Conservation (phyloP, 2,888 invertebrate species). For the Nemurella pictetii region DNA sequence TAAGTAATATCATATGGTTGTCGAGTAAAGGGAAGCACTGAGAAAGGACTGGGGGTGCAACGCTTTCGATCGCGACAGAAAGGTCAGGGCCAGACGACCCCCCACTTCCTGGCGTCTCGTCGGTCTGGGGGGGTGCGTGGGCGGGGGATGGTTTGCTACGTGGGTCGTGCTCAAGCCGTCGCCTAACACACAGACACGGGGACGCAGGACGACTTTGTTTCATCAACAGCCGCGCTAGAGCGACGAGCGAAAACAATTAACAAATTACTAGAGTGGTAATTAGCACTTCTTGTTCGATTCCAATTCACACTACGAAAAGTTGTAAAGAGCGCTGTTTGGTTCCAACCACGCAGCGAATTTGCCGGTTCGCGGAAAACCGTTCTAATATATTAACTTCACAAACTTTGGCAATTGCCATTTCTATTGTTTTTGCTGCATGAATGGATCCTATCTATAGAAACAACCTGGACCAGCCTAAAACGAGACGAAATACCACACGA, state of each 20-base stretch:
- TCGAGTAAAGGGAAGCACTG: not conserved
- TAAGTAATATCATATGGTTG: not conserved
- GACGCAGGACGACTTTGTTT: not conserved
- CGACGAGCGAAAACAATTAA: not conserved
- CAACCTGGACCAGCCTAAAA: no score
- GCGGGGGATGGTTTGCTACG: not conserved
- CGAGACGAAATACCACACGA: no score
- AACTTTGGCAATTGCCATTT: no score
- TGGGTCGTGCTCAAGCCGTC: no score
- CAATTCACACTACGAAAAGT: not conserved
- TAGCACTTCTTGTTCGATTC: not conserved
- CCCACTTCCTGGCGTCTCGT: not conserved
- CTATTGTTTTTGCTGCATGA: no score
- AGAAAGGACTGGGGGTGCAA: not conserved
- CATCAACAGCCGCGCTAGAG: not conserved
- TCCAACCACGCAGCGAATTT: no score
- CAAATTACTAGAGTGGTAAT: not conserved
- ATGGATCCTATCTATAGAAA: no score
- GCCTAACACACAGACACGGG: not conserved
- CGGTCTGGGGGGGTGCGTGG: not conserved
- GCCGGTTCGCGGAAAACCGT: no score
- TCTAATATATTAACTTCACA: no score
- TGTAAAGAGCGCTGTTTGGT: no score
- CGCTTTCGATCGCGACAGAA: conserved; percentile 19
- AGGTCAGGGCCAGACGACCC: conserved; percentile 25